Conservation (phyloP, 2,888 invertebrate genomes). For the Andrena bicolor region DNA sequence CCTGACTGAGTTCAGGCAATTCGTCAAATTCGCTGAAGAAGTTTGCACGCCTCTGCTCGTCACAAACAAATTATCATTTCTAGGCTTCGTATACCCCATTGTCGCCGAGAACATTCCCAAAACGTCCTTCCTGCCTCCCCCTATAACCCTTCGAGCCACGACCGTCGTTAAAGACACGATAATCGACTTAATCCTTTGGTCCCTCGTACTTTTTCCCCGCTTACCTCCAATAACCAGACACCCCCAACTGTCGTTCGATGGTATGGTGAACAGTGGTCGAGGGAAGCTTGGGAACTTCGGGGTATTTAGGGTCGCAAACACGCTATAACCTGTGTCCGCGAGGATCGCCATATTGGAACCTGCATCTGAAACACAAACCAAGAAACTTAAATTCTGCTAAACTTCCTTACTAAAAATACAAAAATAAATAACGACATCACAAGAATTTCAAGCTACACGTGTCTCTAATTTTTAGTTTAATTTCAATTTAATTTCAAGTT, state of each 20-base stretch:
- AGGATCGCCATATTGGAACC: no score
- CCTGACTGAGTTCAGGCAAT: neutral
- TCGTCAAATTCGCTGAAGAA: slow-evolving; percentile 13
- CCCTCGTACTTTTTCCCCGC: slow-evolving; percentile 13
- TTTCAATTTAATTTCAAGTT: no score
- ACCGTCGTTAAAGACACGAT: slow-evolving; percentile 44
- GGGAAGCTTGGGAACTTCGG: neutral
- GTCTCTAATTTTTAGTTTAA: no score
- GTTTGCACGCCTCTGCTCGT: neutral
- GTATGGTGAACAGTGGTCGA: neutral
- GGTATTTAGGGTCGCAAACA: no score
- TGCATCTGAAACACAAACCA: no score
- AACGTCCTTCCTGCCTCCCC: neutral
- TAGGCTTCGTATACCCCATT: neutral
- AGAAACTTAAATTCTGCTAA: no score
- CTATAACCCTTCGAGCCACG: slow-evolving; percentile 10
- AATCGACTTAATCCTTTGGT: slow-evolving; percentile 58
- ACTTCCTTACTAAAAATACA: no score
- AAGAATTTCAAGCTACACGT: no score
- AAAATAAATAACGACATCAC: no score
- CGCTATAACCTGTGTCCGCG: no score
- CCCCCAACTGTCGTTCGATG: neutral
- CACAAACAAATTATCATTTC: slow-evolving; percentile 23
- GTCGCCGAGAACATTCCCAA: slow-evolving; percentile 9
- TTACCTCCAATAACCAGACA: neutral